Evolutionary conservation across 2,888 invertebrate genomes (phyloP).

Genomic region (Xestobium rufovillosum): DNA sequence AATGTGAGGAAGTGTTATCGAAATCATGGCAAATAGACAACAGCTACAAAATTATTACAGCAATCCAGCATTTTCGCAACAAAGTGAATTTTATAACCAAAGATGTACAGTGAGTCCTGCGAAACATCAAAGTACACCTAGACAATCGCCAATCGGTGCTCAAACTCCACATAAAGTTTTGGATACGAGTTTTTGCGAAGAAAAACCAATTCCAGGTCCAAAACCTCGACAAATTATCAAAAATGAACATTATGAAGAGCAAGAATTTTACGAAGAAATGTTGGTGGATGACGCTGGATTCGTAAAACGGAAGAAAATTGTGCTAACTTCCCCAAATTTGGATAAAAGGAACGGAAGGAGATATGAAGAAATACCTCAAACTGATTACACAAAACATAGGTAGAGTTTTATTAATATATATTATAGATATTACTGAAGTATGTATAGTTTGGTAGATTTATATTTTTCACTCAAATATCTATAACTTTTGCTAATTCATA

Average conservation of each 20-base stretch:
- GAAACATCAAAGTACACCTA: conserved; percentile 31
- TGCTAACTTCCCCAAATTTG: conserved; percentile 36
- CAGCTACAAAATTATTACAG: conserved; percentile 63
- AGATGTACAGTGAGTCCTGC: conserved; percentile 42
- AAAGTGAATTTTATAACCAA: conserved; percentile 58
- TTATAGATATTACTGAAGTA: no score
- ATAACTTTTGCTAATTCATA: no score
- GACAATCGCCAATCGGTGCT: conserved; percentile 41
- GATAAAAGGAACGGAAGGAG: conserved; percentile 25
- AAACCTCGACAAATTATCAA: conserved; percentile 22
- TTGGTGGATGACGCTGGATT: conserved; percentile 38
- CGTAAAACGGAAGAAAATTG: conserved; percentile 37
- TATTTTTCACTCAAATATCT: no score
- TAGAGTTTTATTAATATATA: no score
- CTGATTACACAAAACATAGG: not conserved
- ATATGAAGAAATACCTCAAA: conserved; percentile 7
- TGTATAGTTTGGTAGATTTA: no score
- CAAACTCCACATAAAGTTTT: conserved; percentile 32
- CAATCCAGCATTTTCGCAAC: conserved; percentile 72
- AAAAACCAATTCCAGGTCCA: conserved; percentile 12
- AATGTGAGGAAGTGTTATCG: no score
- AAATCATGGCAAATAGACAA: conserved; percentile 29
- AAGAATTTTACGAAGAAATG: conserved; percentile 43
- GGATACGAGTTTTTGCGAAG: conserved; percentile 22
- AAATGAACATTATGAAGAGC: conserved; percentile 32